Evolutionary conservation across 2,888 invertebrate species (phyloP), one percentile per base, ranked within the genome.

Genomic region (Papilio elwesi): DNA sequence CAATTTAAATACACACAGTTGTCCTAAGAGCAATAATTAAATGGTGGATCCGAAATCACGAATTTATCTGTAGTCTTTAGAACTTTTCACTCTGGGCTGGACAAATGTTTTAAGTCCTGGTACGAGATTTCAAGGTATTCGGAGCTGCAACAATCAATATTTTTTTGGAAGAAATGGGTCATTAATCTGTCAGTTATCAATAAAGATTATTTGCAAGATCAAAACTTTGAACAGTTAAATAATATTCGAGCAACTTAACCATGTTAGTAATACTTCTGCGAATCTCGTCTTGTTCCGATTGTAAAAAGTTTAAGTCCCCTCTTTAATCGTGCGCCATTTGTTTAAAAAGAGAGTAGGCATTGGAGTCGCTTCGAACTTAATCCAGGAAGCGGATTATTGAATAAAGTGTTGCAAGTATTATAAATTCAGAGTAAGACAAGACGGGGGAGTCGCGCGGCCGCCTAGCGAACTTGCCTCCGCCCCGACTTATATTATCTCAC

Each of bases 381-480:
- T 52, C 52, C 48, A 48, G 64, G 36, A 53, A 70, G 53, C 53
- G 65, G 65, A 65, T 70, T 84, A 85, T 85, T 84, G 81, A 84
- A 85, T 84, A 82, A 82, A 83, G 78, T 76, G 78, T 74, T 73
- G 82, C 82, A 82, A 83, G 82, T 84, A 84, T 84, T 80, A 82
- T 78, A 82, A 79, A 83, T 80, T 83, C 79, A 75, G 68, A 64
- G 52, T 51, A 67, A 65, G 15, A 38, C 63, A 52, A 26, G 49
- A 36, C 52, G 52, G 13, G 15, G 48, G 68, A 55, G 68, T 73
- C 36, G 68, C 71, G 64, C 70, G 26, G 15, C 66, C 53, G 66
- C 66, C 15, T n/a, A 6, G n/a, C 64, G 9, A 68, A 51, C 26
- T 71, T 51, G n/a, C 62, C 55, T 49, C 26, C 51, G 26, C 64